Conservation (phyloP, 2,888 invertebrate species). For the Geotrupes spiniger region DNA sequence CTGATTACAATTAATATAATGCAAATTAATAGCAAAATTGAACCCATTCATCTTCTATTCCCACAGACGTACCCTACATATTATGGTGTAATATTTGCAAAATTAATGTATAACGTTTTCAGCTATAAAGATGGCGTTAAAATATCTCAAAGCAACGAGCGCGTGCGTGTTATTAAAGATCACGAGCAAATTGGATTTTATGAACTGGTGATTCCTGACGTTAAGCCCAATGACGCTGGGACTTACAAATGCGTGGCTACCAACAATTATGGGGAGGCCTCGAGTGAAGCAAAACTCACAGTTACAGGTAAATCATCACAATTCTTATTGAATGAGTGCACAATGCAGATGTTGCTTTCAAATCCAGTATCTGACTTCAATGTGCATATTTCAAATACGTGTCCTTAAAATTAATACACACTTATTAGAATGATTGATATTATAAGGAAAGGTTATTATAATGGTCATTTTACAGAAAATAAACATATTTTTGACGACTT, state of each 20-base stretch:
- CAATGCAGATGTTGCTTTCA: too few species aligned
- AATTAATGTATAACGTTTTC: too few species aligned
- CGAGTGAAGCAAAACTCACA: conserved; percentile 72
- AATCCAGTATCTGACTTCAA: too few species aligned
- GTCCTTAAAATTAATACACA: too few species aligned
- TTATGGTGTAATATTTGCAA: too few species aligned
- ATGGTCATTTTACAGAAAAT: conserved; percentile 58
- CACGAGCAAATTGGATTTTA: conserved; percentile 81
- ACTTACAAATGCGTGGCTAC: conserved; percentile 79
- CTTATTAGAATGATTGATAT: conserved; percentile 6
- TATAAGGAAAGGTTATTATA: not conserved
- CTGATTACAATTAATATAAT: too few species aligned
- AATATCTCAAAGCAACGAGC: conserved; percentile 65
- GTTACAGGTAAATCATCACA: conserved; percentile 63
- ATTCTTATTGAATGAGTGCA: not conserved
- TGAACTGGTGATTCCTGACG: conserved; percentile 82
- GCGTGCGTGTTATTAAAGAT: conserved; percentile 68
- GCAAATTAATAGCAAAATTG: too few species aligned
- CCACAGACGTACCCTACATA: too few species aligned
- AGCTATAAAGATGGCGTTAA: conserved; percentile 81
- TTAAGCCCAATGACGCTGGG: conserved; percentile 75
- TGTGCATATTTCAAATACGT: too few species aligned
- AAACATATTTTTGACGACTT: conserved; percentile 79
- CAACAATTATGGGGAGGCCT: conserved; percentile 77
- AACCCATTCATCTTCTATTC: too few species aligned